A percentile compares a stretch with the other conserved stretches of the same genome.
phyloP scores from a whole-genome alignment of 2,113 vertebrate species.

The Neogale vison region DNA sequence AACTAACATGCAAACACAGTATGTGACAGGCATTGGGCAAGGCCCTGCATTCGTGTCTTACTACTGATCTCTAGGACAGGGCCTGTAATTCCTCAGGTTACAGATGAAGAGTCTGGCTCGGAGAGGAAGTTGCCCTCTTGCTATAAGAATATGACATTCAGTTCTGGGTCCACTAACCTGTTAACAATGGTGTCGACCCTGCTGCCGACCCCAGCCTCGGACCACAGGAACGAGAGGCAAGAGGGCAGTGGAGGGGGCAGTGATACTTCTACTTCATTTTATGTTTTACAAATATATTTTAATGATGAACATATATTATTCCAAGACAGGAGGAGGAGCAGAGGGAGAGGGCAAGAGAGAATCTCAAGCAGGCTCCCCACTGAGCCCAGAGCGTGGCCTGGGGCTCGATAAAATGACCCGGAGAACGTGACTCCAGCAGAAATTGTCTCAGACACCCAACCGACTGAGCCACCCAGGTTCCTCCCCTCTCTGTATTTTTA shows the following conservation, averaged over 20 bases:
- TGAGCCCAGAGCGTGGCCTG: background rate
- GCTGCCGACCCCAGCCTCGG: accelerated
- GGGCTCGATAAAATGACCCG: background rate
- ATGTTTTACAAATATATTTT: background rate
- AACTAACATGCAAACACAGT: background rate
- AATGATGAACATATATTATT: background rate
- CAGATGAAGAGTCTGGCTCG: background rate
- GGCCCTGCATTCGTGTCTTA: background rate
- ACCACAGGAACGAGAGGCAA: background rate
- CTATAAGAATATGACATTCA: background rate
- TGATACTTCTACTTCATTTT: background rate
- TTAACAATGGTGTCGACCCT: too few relatives aligned
- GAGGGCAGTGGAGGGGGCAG: background rate
- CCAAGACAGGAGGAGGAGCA: background rate
- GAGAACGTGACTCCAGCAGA: background rate
- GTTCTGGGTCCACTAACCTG: background rate
- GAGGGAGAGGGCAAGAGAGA: background rate
- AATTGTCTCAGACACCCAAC: background rate
- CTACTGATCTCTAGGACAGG: background rate
- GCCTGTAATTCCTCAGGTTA: background rate
- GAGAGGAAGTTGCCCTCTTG: background rate
- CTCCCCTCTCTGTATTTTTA: background rate
- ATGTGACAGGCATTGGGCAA: background rate
- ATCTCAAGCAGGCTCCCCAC: background rate
- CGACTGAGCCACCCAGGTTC: background rate